Base-by-base conservation (phyloP, 2,888 invertebrate genomes). In the Drosophila meridionalis region DNA sequence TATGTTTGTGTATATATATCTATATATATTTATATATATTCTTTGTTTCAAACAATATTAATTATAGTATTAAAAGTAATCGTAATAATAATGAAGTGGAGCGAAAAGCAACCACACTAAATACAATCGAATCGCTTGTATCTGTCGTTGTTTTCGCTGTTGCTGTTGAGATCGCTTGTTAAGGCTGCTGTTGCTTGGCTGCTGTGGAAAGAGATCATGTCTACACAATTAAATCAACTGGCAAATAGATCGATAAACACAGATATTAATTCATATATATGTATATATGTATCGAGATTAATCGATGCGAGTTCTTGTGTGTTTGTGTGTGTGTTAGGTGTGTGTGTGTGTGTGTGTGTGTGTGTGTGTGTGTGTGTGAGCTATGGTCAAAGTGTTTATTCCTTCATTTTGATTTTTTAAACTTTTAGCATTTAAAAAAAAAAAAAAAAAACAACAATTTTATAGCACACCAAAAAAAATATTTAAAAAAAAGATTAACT, bases 181-280 rank as follows among this genome's bases (percentile, higher is more conserved):
- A 66, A 66, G 66, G 73, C 60, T 87, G 82, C 69, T 87, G 82
- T 69, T 84, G 85, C 68, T 80, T 69, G 73, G 87, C 87, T 85
- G 85, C 85, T 85, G 85, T 85, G 85, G 60, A 79, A 87, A 85
- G 70, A 89, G 53, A 80, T 81, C 55, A 84, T 87, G 85, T 90
- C 90, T 90, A 86, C 83, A 77, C 80, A 82, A 89, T 86, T 86
- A 86, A 89, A 87, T 73, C 66, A 73, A 73, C 69, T 73, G 73
- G 34, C 61, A 76, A 64, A 50, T 50, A 38, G 28, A 38, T 58
- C 11, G 40, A 52, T 42, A 52, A 52, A 56, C 32, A 55, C 52
- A 52, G 20, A 34, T 52, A 52, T 34, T 52, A 52, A 34, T 50
- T 30, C 30, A 32, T 32, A 32, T 50, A 32, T 50, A 20, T 38